Conservation (phyloP, 2,888 invertebrate species). For the Linnaemya tessellans region DNA sequence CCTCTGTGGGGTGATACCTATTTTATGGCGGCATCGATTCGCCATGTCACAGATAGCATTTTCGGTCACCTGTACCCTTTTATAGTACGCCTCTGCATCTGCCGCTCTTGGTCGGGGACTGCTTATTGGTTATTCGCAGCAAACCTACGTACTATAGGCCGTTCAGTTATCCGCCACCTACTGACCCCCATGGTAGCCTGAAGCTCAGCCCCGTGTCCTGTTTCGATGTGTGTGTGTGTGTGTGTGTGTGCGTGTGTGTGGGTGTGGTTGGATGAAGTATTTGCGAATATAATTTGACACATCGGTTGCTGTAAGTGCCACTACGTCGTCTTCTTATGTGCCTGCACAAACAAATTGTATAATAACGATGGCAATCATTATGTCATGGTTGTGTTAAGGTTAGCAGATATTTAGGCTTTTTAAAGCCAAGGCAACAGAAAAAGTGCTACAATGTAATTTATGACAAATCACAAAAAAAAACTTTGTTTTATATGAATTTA, state of each 20-base stretch:
- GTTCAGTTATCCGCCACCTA: too few relatives aligned
- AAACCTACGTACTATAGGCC: too few relatives aligned
- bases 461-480: slow-evolving; percentile 29
- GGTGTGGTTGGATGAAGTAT: background rate
- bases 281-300: slow-evolving; percentile 65
- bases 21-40: too few relatives aligned
- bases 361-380: slow-evolving; percentile 56
- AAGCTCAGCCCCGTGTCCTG: too few relatives aligned
- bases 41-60: too few relatives aligned
- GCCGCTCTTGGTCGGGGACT: too few relatives aligned
- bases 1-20: too few relatives aligned
- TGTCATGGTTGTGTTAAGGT: slow-evolving; percentile 37
- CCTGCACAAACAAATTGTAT: slow-evolving; percentile 12
- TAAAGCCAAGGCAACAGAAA: slow-evolving; percentile 18
- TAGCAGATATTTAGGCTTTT: slow-evolving; percentile 64
- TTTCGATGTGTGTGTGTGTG: background rate
- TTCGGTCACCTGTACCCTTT: too few relatives aligned
- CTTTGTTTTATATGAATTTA: background rate
- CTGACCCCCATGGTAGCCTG: too few relatives aligned
- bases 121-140: too few relatives aligned
- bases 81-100: too few relatives aligned
- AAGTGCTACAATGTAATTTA: slow-evolving; percentile 48
- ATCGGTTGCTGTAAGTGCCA: slow-evolving; percentile 63
- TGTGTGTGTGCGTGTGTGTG: background rate
- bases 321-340: slow-evolving; percentile 31